A percentile compares a stretch with the other conserved stretches of the same genome.
Evolutionary conservation across 2,797 vertebrate species (phyloP).

Genomic region (Sebastes umbrosus): DNA sequence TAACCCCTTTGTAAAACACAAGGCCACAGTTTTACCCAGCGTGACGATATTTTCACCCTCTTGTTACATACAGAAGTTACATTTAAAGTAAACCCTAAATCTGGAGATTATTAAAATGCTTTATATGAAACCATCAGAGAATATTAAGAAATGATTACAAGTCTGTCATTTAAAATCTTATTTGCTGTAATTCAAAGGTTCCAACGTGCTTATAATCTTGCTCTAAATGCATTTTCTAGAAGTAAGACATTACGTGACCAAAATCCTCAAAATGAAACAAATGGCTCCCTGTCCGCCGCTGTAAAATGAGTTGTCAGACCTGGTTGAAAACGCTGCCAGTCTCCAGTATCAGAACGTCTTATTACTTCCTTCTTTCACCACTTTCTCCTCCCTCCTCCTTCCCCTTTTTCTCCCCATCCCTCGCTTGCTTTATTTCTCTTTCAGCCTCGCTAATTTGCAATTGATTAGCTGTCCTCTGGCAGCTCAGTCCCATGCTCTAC

Average conservation of each 20-base stretch:
- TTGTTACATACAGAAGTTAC: not conserved
- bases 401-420: conserved; percentile 34
- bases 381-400: conserved; percentile 46
- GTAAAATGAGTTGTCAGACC: conserved; percentile 67
- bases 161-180: not conserved
- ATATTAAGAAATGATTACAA: not conserved
- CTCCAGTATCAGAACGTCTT: conserved; percentile 62
- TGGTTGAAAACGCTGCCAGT: conserved; percentile 59
- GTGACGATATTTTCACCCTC: not conserved
- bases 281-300: conserved; percentile 22
- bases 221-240: conserved; percentile 2
- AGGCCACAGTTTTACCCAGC: not conserved
- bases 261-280: conserved; percentile 35
- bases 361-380: conserved; percentile 67
- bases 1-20: not conserved
- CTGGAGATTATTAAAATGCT: not conserved
- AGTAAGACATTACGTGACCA: conserved; percentile 18
- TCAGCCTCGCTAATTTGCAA: conserved; percentile 77
- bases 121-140: not conserved
- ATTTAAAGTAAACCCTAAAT: not conserved
- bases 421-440: conserved; percentile 69
- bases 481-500: conserved; percentile 52
- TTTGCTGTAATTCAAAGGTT: not conserved
- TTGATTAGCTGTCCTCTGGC: conserved; percentile 78
- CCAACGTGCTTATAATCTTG: not conserved